These are phyloP conservation scores for Plecturocebus donacophilus DNA, from an alignment of 2,113 vertebrate genomes.

Conservation along the genomic window DNA sequence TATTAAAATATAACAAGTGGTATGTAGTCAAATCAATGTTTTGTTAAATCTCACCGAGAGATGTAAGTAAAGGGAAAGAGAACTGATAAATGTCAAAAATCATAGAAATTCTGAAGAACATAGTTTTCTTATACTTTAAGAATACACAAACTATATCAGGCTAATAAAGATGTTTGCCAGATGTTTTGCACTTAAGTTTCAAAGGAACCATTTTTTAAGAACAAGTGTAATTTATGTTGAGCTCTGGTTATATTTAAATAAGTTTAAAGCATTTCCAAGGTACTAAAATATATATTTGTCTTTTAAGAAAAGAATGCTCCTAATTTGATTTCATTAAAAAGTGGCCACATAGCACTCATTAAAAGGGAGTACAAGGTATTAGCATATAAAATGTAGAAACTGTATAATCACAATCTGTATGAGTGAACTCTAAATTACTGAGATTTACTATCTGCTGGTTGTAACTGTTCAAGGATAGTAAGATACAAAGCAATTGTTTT, in stretches of 20 bases:
- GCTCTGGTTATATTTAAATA: background rate
- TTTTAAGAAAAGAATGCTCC: constrained; percentile 18
- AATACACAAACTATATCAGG: background rate
- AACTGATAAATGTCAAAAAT: background rate
- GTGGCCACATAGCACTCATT: background rate
- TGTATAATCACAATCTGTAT: background rate
- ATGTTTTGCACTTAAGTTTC: background rate
- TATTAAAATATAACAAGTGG: constrained; percentile 4
- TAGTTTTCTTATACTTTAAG: background rate
- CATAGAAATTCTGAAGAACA: background rate
- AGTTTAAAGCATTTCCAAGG: background rate
- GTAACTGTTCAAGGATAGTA: background rate
- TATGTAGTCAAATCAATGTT: background rate
- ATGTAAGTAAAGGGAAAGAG: background rate
- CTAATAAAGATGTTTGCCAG: background rate
- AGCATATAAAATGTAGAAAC: background rate
- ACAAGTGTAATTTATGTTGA: background rate
- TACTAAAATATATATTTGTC: background rate
- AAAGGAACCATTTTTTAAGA: background rate
- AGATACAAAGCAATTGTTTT: background rate
- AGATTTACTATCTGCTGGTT: background rate
- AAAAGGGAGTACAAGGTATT: background rate
- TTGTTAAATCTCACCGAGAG: background rate
- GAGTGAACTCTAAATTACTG: background rate
- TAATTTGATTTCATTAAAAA: background rate